Evolutionary conservation across 2,888 invertebrate species (phyloP).

Genomic region (Ormia ochracea): DNA sequence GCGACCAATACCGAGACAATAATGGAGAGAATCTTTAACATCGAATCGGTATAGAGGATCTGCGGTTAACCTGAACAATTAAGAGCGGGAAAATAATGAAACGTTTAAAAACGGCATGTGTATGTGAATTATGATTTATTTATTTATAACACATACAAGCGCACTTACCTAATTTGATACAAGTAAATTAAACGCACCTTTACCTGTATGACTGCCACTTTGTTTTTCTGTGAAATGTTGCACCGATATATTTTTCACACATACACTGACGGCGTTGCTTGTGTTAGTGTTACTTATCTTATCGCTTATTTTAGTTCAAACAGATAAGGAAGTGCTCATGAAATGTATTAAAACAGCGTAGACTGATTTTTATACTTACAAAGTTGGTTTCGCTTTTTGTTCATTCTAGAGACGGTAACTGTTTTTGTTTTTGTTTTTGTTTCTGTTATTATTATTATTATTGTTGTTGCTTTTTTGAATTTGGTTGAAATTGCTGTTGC

Average conservation of each 20-base stretch:
- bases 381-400: conserved; percentile 19
- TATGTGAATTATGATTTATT: conserved; percentile 67
- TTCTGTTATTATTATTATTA: conserved; percentile 37
- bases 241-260: neutral
- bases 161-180: conserved; percentile 7
- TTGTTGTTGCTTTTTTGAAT: conserved; percentile 4
- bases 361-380: conserved; percentile 46
- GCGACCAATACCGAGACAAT: conserved; percentile 66
- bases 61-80: conserved; percentile 64
- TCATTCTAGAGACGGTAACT: conserved; percentile 27
- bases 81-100: conserved; percentile 55
- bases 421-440: too few relatives aligned
- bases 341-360: conserved; percentile 43
- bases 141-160: conserved; percentile 38
- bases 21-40: conserved; percentile 48
- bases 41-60: conserved; percentile 11
- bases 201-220: conserved; percentile 23
- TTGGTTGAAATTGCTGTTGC: conserved; percentile 27
- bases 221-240: conserved; percentile 13
- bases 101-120: conserved; percentile 31
- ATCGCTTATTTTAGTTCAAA: conserved; percentile 66
- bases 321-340: conserved; percentile 57
- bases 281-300: conserved; percentile 71
- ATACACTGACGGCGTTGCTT: neutral
- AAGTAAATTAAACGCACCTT: conserved; percentile 43